phyloP scores from a whole-genome alignment of 2,113 vertebrate species.

The Propithecus coquereli region DNA sequence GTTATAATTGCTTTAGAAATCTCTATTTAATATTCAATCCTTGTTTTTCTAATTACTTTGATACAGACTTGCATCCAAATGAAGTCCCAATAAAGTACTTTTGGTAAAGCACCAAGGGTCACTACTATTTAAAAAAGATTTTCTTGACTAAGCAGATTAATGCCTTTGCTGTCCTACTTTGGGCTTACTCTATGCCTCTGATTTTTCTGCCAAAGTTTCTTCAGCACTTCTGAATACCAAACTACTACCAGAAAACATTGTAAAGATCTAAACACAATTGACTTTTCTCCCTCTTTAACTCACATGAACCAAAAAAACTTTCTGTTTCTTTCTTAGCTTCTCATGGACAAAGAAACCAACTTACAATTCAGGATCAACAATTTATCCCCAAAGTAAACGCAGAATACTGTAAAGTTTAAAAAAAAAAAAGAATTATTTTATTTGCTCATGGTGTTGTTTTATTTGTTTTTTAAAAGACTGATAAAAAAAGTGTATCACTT shows the following conservation, averaged over 20 bases:
- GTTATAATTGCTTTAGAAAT: not conserved
- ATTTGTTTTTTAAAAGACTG: not conserved
- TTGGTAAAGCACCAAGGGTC: constrained; percentile 62
- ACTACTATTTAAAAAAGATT: constrained; percentile 64
- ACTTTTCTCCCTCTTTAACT: constrained; percentile 48
- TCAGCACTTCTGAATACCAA: constrained; percentile 71
- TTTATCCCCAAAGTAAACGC: not conserved
- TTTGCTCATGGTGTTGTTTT: not conserved
- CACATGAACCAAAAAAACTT: constrained; percentile 14
- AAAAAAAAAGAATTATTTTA: not conserved
- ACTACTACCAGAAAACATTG: constrained; percentile 48
- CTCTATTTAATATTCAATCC: constrained; percentile 52
- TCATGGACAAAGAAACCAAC: constrained; percentile 43
- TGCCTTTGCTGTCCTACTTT: constrained; percentile 80
- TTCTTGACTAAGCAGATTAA: constrained; percentile 76
- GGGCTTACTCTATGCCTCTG: constrained; percentile 68
- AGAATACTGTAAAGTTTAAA: not conserved
- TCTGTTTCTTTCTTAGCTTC: not conserved
- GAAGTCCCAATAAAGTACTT: constrained; percentile 71
- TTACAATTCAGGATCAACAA: not conserved
- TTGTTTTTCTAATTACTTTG: constrained; percentile 61
- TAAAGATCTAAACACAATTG: constrained; percentile 40
- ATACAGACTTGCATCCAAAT: constrained; percentile 67
- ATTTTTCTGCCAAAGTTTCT: constrained; percentile 73
- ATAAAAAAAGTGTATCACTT: not conserved